Evolutionary conservation across 2,797 vertebrate genomes (phyloP).

Genomic region (Crotalus adamanteus): DNA sequence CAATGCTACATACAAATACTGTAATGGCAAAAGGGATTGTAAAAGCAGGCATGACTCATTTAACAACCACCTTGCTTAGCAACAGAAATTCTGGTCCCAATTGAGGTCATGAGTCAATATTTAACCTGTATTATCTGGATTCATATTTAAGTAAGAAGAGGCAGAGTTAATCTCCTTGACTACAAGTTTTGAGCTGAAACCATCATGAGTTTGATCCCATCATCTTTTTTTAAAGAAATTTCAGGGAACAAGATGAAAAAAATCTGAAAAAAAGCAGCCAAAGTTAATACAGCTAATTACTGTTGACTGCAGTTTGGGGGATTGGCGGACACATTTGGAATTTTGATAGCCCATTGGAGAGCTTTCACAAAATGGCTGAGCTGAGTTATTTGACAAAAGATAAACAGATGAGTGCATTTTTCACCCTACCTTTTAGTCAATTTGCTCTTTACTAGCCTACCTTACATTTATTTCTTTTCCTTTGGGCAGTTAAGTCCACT

Average conservation of each 20-base stretch:
- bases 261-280: not conserved
- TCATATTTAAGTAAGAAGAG: not conserved
- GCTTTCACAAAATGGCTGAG: not conserved
- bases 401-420: not conserved
- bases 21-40: not conserved
- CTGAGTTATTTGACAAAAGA: not conserved
- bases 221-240: not conserved
- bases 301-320: not conserved
- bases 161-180: not conserved
- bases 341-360: not conserved
- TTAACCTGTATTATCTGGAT: not conserved
- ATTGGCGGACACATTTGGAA: not conserved
- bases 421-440: not conserved
- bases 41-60: not conserved
- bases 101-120: not conserved
- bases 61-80: not conserved
- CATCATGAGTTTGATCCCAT: not conserved
- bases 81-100: not conserved
- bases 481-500: not conserved
- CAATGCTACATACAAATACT: not conserved
- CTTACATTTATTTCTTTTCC: not conserved
- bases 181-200: not conserved
- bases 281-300: not conserved
- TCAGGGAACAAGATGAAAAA: not conserved
- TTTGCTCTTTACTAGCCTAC: not conserved